Percentiles rank a stretch among this genome's conserved stretches.
Evolutionary conservation across 1,140 invertebrate genomes (phyloP).

Genomic region (Brachionus plicatilis): DNA sequence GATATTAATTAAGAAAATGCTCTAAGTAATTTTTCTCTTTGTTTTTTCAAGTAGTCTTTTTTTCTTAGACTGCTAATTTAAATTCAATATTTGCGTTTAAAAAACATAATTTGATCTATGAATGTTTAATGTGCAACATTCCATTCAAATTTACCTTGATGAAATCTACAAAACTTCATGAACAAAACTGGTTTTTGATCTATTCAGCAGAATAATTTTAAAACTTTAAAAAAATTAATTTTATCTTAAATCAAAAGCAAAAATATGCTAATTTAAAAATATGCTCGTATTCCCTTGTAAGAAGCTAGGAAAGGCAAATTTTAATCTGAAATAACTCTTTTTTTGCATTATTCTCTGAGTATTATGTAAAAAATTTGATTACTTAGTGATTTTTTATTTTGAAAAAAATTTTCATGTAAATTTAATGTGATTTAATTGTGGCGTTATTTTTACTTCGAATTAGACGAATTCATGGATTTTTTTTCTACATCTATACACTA

Average conservation of each 20-base stretch:
- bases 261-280: neutral
- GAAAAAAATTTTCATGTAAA: neutral
- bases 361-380: neutral
- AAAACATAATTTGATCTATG: neutral
- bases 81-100: neutral
- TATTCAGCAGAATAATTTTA: too few relatives aligned
- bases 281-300: neutral
- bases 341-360: neutral
- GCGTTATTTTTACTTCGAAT: neutral
- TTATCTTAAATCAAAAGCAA: neutral
- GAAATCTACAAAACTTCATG: neutral
- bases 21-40: too few relatives aligned
- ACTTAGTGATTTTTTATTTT: neutral
- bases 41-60: neutral
- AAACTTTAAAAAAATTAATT: neutral
- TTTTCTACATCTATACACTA: neutral
- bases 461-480: neutral
- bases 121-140: neutral
- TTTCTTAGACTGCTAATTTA: neutral
- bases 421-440: neutral
- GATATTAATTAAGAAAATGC: neutral
- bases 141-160: neutral
- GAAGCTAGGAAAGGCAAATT: neutral
- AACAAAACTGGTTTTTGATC: neutral
- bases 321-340: neutral